A percentile compares a stretch with the other conserved stretches of the same genome.
Conservation (phyloP, 2,888 invertebrate genomes). For the Volucella zonaria region DNA sequence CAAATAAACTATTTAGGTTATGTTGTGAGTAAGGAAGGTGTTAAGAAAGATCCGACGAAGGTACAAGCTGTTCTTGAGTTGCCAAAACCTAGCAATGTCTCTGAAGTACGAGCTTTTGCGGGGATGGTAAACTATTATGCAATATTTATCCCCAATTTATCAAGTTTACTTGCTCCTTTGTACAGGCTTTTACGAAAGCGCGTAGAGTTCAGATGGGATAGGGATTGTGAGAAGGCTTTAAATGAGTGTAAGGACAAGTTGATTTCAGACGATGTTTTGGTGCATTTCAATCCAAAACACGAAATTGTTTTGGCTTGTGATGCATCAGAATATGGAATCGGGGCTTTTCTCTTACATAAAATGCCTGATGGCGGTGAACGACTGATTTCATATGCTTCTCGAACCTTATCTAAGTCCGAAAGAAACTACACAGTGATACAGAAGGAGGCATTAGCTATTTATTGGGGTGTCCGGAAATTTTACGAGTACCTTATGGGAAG, state of each 20-base stretch:
- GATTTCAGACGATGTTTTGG: slow-evolving; percentile 2
- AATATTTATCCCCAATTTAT: no score
- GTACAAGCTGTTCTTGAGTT: no score
- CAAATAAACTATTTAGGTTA: no score
- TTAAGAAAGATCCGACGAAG: no score
- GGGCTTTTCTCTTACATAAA: slow-evolving; percentile 41
- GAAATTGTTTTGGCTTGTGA: neutral
- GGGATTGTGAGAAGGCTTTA: neutral
- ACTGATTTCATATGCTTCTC: slow-evolving; percentile 40
- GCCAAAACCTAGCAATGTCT: no score
- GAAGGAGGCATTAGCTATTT: slow-evolving; percentile 77
- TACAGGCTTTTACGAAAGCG: slow-evolving; percentile 1
- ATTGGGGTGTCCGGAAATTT: slow-evolving; percentile 80
- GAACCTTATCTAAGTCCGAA: slow-evolving; percentile 39
- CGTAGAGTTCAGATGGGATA: neutral
- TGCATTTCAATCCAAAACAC: slow-evolving; percentile 7
- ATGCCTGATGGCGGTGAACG: slow-evolving; percentile 41
- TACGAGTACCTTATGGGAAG: slow-evolving; percentile 79
- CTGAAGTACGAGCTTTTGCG: no score
- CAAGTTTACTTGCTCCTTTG: neutral
- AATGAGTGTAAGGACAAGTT: neutral
- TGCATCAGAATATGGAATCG: slow-evolving; percentile 22
- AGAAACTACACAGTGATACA: slow-evolving; percentile 76
- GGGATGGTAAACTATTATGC: no score
- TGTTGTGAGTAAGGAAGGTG: no score